phyloP scores from a whole-genome alignment of 2,797 vertebrate species.

The Arrhamphus sclerolepis region DNA sequence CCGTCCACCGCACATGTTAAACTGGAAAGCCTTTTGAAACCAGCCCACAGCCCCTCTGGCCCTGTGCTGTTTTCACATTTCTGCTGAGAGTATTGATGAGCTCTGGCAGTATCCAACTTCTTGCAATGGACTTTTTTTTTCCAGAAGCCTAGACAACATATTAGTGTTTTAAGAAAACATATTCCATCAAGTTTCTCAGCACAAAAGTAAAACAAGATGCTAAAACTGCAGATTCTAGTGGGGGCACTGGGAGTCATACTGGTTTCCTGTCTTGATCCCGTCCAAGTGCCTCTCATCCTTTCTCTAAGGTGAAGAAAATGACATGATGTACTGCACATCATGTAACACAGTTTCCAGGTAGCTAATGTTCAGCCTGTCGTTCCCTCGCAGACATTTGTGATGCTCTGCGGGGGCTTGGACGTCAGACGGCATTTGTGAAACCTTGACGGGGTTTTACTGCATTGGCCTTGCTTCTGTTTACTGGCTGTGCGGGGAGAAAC shows the following conservation, averaged over 20 bases:
- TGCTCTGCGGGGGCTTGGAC: slow-evolving; percentile 20
- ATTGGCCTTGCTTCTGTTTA: slow-evolving; percentile 21
- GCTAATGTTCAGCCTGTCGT: slow-evolving; percentile 37
- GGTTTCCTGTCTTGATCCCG: slow-evolving; percentile 32
- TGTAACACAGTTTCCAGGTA: slow-evolving; percentile 53
- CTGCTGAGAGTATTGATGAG: slow-evolving; percentile 34
- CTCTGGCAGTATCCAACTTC: slow-evolving; percentile 32
- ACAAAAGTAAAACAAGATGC: slow-evolving; percentile 63
- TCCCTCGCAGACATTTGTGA: slow-evolving; percentile 53
- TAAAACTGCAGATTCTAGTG: slow-evolving; percentile 43
- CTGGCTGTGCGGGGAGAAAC: slow-evolving; percentile 41
- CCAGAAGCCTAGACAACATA: slow-evolving; percentile 41
- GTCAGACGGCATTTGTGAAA: slow-evolving; percentile 43
- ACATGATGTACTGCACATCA: slow-evolving; percentile 57
- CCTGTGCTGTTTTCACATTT: slow-evolving; percentile 30
- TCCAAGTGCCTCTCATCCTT: slow-evolving; percentile 13
- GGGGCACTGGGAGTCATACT: slow-evolving; percentile 18
- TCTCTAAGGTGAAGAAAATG: slow-evolving; percentile 49
- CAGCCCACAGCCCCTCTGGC: slow-evolving; percentile 12
- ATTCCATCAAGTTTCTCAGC: slow-evolving; percentile 34
- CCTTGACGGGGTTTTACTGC: slow-evolving; percentile 44
- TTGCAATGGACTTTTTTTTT: slow-evolving; percentile 36
- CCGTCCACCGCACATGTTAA: slow-evolving; percentile 5
- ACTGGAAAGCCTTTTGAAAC: too few relatives aligned
- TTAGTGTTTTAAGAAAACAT: slow-evolving; percentile 56